Evolutionary conservation across 2,797 vertebrate species (phyloP).

Genomic region (Megaceryle alcyon): DNA sequence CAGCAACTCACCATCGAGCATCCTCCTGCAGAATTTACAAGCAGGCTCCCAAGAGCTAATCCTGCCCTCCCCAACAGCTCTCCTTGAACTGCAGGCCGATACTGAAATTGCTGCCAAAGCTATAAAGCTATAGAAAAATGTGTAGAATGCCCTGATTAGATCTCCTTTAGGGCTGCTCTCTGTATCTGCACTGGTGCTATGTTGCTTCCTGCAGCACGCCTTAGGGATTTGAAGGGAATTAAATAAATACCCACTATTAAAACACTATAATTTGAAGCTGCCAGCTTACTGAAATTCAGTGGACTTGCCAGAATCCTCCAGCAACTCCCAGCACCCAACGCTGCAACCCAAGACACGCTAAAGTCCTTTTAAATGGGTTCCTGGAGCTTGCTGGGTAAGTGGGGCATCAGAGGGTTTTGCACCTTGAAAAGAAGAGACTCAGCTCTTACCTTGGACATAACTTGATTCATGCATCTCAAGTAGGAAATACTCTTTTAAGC

Average conservation of each 20-base stretch:
- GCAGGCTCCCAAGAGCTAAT: slow-evolving; percentile 32
- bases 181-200: neutral
- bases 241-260: slow-evolving; percentile 33
- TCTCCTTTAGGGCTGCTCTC: neutral
- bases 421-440: neutral
- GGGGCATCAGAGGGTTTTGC: neutral
- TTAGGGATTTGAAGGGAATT: slow-evolving; percentile 32
- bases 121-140: slow-evolving; percentile 39
- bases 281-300: neutral
- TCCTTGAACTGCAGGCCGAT: neutral
- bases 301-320: neutral
- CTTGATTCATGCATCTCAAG: neutral
- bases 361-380: neutral
- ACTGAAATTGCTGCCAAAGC: slow-evolving; percentile 22
- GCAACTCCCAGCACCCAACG: neutral
- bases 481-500: neutral
- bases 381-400: neutral
- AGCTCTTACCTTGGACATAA: neutral
- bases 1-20: neutral
- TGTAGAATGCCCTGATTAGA: neutral
- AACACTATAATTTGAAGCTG: neutral
- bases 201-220: neutral
- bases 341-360: neutral
- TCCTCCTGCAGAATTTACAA: slow-evolving; percentile 30
- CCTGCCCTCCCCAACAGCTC: slow-evolving; percentile 1